Percentiles rank a stretch among this genome's conserved stretches.
These are phyloP conservation scores for Loripinus fragilis DNA, from an alignment of 2,888 invertebrate species.

Conservation along the genomic window DNA sequence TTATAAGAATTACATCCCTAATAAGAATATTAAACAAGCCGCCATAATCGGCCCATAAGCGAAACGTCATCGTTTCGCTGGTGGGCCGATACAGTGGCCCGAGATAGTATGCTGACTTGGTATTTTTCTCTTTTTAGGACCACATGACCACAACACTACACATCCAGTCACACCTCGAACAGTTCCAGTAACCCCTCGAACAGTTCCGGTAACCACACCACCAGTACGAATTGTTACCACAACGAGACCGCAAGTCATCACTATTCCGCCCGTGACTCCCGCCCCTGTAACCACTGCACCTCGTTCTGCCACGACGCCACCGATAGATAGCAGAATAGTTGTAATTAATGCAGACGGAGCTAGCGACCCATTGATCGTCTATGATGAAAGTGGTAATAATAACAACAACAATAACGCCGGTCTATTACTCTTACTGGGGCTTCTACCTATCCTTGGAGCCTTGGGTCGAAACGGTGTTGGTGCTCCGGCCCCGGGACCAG, in stretches of 20 bases:
- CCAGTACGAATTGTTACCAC: conserved; percentile 12
- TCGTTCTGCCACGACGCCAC: neutral
- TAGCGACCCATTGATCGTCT: neutral
- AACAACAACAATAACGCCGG: conserved; percentile 32
- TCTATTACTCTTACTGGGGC: conserved; percentile 39
- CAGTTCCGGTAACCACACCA: neutral
- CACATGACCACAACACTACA: neutral
- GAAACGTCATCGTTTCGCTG: no score
- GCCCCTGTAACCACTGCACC: neutral
- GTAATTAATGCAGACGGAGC: conserved; percentile 26
- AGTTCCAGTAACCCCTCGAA: neutral
- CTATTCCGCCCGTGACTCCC: neutral
- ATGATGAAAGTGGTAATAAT: neutral
- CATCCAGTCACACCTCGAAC: conserved; percentile 1
- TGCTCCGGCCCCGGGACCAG: neutral
- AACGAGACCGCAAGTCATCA: conserved; percentile 7
- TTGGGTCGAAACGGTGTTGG: conserved; percentile 25
- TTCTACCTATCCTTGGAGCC: conserved; percentile 50
- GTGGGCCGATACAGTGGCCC: no score
- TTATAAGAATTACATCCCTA: no score
- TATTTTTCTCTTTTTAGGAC: no score
- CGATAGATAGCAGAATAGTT: conserved; percentile 27
- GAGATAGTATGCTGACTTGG: no score
- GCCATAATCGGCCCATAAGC: no score
- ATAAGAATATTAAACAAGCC: no score